Base-by-base conservation (phyloP, 2,888 invertebrate genomes). In the Agonopterix arenella region DNA sequence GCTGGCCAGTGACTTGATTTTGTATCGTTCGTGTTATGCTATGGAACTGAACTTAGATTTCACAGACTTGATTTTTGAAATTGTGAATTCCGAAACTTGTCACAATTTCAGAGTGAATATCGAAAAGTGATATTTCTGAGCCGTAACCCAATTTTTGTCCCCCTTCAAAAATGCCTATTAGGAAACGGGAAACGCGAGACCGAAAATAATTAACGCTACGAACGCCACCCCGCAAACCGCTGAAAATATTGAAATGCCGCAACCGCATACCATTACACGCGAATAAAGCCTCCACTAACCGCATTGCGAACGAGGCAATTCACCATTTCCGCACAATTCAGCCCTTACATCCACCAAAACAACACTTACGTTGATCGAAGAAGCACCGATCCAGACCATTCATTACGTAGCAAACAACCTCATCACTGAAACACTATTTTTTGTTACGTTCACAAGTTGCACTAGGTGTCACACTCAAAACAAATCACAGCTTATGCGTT, bases 371-470 rank as follows among this genome's bases (percentile, higher is more conserved):
- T 86, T 89, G 89, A 84, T 89, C 89, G 83, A 89, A 89, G 84
- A 89, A 89, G 78, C 89, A 88, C 78, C 88, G 85, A 82, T 89
- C 89, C 83, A 89, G 80, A 83, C 89, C 89, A 89, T 88, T 89
- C 89, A 89, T 89, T 81, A 88, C 89, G 80, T 76, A 74, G 71
- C 69, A 65, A 73, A 81, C 76, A 84, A 82, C 84, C 75, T 79
- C 88, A 89, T 89, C 86, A 88, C 88, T 73, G 60, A 80, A 77
- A 77, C 83, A 80, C 83, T 72, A 80, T 68, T 69, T 73, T 68
- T 70, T 69, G 76, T 74, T 73, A 74, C 76, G 79, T 78, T 76
- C 80, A 80, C 79, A 75, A 76, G 66, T 68, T 64, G 69, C 83
- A 80, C 78, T 61, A 64, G 73, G 76, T 73, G 77, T 76, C 72